These are phyloP conservation scores for Adoxophyes honmai DNA, from an alignment of 1,140 invertebrate species.

Conservation along the genomic window DNA sequence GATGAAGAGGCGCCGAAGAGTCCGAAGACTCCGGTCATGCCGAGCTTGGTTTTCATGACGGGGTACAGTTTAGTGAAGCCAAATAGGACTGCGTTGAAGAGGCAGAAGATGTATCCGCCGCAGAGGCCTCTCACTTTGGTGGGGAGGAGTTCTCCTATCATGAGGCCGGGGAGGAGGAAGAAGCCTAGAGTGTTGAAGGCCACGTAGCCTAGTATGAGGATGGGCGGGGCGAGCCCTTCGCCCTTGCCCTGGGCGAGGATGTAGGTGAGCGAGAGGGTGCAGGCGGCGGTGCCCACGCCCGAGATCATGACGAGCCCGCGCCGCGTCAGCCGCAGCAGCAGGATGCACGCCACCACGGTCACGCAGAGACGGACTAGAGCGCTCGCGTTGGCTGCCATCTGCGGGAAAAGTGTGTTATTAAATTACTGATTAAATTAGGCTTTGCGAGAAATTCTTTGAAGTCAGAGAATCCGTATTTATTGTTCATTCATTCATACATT, in stretches of 20 bases:
- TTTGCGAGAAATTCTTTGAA: too few relatives aligned
- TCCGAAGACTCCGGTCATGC: slow-evolving; percentile 81
- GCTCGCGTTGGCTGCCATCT: slow-evolving; percentile 81
- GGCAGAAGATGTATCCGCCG: slow-evolving; percentile 83
- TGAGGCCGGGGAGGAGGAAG: slow-evolving; percentile 83
- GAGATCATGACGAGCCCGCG: slow-evolving; percentile 81
- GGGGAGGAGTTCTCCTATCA: slow-evolving; percentile 85
- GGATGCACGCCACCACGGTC: slow-evolving; percentile 80
- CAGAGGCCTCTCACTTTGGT: slow-evolving; percentile 81
- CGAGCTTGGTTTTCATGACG: slow-evolving; percentile 76
- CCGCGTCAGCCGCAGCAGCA: slow-evolving; percentile 80
- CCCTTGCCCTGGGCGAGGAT: slow-evolving; percentile 72
- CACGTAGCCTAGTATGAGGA: slow-evolving; percentile 81
- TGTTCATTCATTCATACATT: too few relatives aligned
- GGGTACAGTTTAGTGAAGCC: slow-evolving; percentile 86
- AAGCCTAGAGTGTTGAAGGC: slow-evolving; percentile 84
- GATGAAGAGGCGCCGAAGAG: slow-evolving; percentile 83
- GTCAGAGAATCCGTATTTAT: too few relatives aligned
- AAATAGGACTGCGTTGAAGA: slow-evolving; percentile 83
- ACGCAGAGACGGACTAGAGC: slow-evolving; percentile 80
- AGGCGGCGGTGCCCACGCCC: slow-evolving; percentile 79
- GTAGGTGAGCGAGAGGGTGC: slow-evolving; percentile 78
- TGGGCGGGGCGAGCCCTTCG: slow-evolving; percentile 67
- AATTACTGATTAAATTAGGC: too few relatives aligned
- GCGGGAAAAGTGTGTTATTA: slow-evolving; percentile 20